phyloP scores from a whole-genome alignment of 2,797 vertebrate genomes.

The Scolopax rusticola region DNA sequence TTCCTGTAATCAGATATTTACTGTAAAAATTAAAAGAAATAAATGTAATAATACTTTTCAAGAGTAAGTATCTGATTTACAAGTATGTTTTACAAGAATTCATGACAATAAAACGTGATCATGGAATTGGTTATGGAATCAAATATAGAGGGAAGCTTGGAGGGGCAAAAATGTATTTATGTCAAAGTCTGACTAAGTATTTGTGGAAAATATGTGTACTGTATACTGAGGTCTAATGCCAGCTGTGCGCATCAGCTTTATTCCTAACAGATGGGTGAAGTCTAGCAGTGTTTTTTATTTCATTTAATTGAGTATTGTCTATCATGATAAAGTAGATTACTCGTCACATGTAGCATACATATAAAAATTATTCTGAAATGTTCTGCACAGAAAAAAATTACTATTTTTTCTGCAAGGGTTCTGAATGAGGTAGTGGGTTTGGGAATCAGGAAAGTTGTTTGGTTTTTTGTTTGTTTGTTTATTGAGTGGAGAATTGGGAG shows the following conservation, averaged over 20 bases:
- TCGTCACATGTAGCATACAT: neutral
- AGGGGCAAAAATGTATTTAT: neutral
- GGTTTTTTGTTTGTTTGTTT: neutral
- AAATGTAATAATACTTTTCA: neutral
- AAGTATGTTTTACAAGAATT: neutral
- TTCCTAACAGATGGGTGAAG: neutral
- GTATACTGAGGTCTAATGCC: neutral
- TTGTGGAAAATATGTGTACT: neutral
- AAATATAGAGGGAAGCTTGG: neutral
- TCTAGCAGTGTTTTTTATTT: neutral
- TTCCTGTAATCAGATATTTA: neutral
- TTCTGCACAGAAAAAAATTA: neutral
- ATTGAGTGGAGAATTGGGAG: neutral
- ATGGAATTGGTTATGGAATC: neutral
- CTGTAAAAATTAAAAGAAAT: neutral
- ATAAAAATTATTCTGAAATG: neutral
- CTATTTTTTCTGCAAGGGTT: rapidly evolving
- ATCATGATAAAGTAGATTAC: neutral
- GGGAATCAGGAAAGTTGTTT: neutral
- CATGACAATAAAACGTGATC: neutral
- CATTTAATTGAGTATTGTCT: neutral
- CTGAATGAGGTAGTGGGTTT: neutral
- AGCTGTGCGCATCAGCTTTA: neutral
- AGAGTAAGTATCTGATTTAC: neutral
- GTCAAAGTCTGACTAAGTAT: neutral